These are phyloP conservation scores for Sterrhoptilus dennistouni DNA, from an alignment of 2,113 vertebrate genomes.

Conservation along the genomic window DNA sequence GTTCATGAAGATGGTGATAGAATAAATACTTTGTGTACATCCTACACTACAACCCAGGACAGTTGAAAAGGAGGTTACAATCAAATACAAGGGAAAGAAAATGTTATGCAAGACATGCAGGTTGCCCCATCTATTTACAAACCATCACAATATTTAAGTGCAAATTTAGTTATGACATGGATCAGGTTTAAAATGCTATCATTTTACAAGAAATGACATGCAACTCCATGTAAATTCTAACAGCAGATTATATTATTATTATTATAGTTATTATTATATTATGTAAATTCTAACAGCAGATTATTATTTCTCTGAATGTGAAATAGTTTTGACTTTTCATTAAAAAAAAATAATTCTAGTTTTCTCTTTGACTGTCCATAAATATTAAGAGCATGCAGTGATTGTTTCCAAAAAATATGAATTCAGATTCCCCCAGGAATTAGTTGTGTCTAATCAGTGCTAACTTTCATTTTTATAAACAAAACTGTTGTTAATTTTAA, in stretches of 20 bases:
- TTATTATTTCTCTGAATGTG: neutral
- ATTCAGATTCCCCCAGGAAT: neutral
- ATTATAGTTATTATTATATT: too few species aligned
- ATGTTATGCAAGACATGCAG: neutral
- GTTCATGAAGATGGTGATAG: too few species aligned
- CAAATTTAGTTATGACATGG: neutral
- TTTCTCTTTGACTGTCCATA: neutral
- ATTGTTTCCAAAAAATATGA: neutral
- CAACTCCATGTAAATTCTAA: neutral
- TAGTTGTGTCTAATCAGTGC: neutral
- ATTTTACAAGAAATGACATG: neutral
- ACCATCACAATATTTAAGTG: neutral
- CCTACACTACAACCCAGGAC: too few species aligned
- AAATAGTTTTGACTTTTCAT: neutral
- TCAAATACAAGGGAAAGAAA: neutral
- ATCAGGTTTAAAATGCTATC: neutral
- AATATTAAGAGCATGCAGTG: neutral
- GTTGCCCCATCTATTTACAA: accelerated
- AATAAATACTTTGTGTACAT: too few species aligned
- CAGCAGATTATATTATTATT: neutral
- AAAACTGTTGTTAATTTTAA: neutral
- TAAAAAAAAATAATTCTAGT: neutral
- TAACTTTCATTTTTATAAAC: neutral
- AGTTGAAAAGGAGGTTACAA: neutral
- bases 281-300: neutral